These are phyloP conservation scores for Seira sanloemensis DNA, from an alignment of 2,888 invertebrate species.

Conservation along the genomic window DNA sequence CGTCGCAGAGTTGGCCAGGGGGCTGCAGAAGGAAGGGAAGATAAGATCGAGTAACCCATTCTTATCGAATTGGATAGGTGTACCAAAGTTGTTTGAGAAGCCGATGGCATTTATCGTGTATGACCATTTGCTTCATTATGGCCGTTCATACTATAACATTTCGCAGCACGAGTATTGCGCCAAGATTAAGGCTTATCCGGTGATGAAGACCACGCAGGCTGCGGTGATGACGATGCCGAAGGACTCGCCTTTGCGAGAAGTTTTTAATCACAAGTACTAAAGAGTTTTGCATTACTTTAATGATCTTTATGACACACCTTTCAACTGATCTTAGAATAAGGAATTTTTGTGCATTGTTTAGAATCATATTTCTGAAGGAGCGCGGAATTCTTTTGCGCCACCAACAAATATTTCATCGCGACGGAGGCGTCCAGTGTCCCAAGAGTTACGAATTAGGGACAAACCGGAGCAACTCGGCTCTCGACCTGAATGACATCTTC, in stretches of 20 bases:
- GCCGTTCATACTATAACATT: constrained; percentile 13
- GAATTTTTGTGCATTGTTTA: constrained; percentile 1
- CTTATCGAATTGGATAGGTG: background rate
- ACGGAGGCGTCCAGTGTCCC: background rate
- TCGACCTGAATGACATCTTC: constrained; percentile 38
- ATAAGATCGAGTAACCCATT: background rate
- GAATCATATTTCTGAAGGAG: constrained; percentile 21
- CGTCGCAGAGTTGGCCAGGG: constrained; percentile 19
- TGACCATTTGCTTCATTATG: constrained; percentile 36
- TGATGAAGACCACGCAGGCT: background rate
- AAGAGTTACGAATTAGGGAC: background rate
- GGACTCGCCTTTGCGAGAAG: constrained; percentile 12
- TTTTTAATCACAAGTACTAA: constrained; percentile 34
- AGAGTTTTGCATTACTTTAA: background rate
- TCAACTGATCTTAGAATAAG: background rate
- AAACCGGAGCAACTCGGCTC: background rate
- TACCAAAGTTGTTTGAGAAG: background rate
- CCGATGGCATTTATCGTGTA: constrained; percentile 41
- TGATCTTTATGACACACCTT: background rate
- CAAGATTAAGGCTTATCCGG: constrained; percentile 27
- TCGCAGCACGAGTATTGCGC: constrained; percentile 11
- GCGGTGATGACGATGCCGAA: constrained; percentile 34
- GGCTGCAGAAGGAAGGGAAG: constrained; percentile 25
- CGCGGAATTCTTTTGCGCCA: constrained; percentile 13
- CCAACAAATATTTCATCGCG: constrained; percentile 14